phyloP scores from a whole-genome alignment of 2,113 vertebrate genomes.

The Colistium nudipinnis region DNA sequence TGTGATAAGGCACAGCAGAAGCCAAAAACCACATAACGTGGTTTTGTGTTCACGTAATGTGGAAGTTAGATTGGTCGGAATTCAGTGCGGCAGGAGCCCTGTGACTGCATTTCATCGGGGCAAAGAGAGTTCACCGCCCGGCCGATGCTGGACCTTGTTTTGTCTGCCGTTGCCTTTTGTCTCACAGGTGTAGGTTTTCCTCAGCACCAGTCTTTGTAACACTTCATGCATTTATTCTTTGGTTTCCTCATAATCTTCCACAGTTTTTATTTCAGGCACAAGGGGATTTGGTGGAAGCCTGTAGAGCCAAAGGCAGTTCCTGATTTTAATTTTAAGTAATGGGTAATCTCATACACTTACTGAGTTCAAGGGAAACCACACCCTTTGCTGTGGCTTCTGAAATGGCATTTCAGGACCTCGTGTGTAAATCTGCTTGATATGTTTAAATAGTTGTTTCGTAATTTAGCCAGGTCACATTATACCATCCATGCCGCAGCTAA shows the following conservation, averaged over 20 bases:
- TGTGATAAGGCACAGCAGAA: constrained; percentile 56
- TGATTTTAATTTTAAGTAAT: constrained; percentile 47
- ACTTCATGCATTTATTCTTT: constrained; percentile 21
- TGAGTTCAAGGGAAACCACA: constrained; percentile 29
- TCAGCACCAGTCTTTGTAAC: constrained; percentile 12
- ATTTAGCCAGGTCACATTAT: constrained; percentile 29
- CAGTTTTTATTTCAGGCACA: constrained; percentile 16
- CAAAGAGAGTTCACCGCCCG: constrained; percentile 49
- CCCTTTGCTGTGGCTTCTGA: constrained; percentile 40
- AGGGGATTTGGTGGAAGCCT: constrained; percentile 51
- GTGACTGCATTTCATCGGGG: constrained; percentile 51
- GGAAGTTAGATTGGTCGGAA: constrained; percentile 57
- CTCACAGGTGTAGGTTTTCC: constrained; percentile 47
- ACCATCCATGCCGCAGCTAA: constrained; percentile 40
- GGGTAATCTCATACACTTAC: constrained; percentile 19
- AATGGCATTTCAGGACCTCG: constrained; percentile 20
- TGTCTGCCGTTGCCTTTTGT: constrained; percentile 51
- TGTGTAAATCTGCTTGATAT: constrained; percentile 29
- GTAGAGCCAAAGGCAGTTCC: constrained; percentile 38
- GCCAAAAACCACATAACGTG: constrained; percentile 70
- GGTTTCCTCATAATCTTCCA: constrained; percentile 22
- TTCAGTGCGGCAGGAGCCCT: constrained; percentile 41
- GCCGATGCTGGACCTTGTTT: constrained; percentile 63
- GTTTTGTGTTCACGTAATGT: constrained; percentile 65
- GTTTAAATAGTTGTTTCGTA: neutral